Evolutionary conservation across 64 coral and sea anemone genomes (phyloP), one percentile per base, ranked within the genome.

Genomic region (Montipora sp.): DNA sequence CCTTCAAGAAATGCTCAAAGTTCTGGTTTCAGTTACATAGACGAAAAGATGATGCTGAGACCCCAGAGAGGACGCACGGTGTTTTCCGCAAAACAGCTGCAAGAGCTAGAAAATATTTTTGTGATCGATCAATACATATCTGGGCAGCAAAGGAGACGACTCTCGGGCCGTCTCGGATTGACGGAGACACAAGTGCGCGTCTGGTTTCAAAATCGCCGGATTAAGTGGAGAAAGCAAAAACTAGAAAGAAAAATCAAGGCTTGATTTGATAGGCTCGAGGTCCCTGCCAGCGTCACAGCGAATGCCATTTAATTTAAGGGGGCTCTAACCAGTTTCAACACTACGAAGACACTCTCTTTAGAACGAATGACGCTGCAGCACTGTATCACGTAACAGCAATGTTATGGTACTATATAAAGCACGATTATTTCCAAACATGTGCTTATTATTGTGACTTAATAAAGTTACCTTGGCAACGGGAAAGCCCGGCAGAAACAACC

Each of bases 201-300:
- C 49, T 93, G 91, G 91, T 93, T 93, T 51, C 91, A 93, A 43
- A 93, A 93, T 75, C 82, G 91, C 47, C 57, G 91, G 44, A 93
- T 93, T 5, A 93, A 93, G 23, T 93, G 91, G 91, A 51, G 91
- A 50, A 93, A 93, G 44, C 83, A 93, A 55, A 93, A 71, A 72
- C 16, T 85, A 11, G 82, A 85, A 51, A 59, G 65, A 49, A 85
- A 85, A 68, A 67, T 72, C 5, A 85, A 66, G 19, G 7, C 65
- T 3, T 85, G 47, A 66, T n/a, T 49, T 85, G 47, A 66, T n/a
- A 21, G 5, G 14, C 53, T 57, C 53, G 11, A 57, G 36, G 36
- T 36, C 36, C 36, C 36, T 36, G 36, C 0, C 20, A 27, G 72
- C 20, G 36, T 36, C 36, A 2, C 36, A 36, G 36, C 36, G 36